These are phyloP conservation scores for Ceratoteleas bidentatus DNA, from an alignment of 1,140 invertebrate species.

Conservation along the genomic window DNA sequence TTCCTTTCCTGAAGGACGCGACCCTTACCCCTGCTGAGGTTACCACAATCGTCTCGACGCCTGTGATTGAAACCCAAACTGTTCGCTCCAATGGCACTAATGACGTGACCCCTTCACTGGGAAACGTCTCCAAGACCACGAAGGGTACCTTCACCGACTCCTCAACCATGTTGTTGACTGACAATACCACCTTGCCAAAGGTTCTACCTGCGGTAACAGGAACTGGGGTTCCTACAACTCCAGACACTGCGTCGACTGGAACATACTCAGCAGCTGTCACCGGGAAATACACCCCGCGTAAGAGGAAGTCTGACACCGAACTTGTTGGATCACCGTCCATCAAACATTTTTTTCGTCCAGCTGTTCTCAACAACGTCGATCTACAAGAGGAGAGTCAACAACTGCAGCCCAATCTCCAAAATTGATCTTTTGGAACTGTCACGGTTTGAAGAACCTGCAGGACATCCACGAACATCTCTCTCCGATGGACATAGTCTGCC, in stretches of 20 bases:
- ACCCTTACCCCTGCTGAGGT: no score
- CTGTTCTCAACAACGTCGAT: background rate
- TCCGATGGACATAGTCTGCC: background rate
- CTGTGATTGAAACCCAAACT: no score
- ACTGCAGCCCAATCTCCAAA: background rate
- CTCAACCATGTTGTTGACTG: no score
- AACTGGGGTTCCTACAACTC: no score
- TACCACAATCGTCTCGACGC: no score
- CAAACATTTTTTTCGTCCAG: background rate
- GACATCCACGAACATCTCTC: background rate
- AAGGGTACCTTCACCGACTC: no score
- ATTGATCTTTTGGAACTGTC: constrained; percentile 1
- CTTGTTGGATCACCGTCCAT: background rate
- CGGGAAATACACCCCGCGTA: background rate
- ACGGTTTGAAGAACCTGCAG: background rate
- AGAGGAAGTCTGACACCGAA: background rate
- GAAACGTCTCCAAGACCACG: no score
- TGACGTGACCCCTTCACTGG: no score
- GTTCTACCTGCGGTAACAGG: no score
- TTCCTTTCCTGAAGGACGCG: no score
- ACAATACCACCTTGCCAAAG: no score
- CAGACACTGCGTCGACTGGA: background rate
- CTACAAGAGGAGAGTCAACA: background rate
- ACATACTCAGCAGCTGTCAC: background rate
- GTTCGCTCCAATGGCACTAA: no score